Percentiles rank a stretch among this genome's conserved stretches.
Evolutionary conservation across 2,113 vertebrate genomes (phyloP).

Genomic region (Odontophorus gujanensis): DNA sequence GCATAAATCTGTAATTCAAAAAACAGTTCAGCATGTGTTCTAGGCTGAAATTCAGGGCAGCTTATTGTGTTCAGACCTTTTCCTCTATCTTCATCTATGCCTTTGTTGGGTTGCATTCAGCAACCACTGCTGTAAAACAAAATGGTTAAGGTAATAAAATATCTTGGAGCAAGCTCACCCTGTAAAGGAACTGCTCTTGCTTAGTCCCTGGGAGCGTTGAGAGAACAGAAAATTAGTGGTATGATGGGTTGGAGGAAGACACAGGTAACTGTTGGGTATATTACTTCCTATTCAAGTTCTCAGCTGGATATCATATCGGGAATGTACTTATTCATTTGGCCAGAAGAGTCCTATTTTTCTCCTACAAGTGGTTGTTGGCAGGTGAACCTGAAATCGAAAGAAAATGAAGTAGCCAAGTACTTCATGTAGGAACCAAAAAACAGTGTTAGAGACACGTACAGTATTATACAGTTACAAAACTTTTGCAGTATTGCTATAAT

Average conservation of each 20-base stretch:
- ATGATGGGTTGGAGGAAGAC: slow-evolving; percentile 46
- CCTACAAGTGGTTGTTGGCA: slow-evolving; percentile 64
- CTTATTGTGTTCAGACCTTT: not conserved
- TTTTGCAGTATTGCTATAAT: slow-evolving; percentile 17
- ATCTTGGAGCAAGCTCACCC: not conserved
- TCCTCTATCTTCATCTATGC: not conserved
- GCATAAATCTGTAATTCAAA: slow-evolving; percentile 7
- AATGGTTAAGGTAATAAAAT: slow-evolving; percentile 26
- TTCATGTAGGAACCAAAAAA: slow-evolving; percentile 48
- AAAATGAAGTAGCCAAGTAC: slow-evolving; percentile 65
- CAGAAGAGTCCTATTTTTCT: slow-evolving; percentile 9
- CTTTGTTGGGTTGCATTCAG: not conserved
- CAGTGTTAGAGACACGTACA: slow-evolving; percentile 42
- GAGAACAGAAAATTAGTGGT: slow-evolving; percentile 43
- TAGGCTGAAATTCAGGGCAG: slow-evolving; percentile 13
- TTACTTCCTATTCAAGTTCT: slow-evolving; percentile 55
- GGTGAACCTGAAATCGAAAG: slow-evolving; percentile 21
- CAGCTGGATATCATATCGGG: slow-evolving; percentile 50
- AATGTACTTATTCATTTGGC: slow-evolving; percentile 61
- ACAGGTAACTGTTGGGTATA: slow-evolving; percentile 43
- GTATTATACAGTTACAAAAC: not conserved
- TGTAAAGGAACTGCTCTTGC: slow-evolving; percentile 29
- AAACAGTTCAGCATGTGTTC: not conserved
- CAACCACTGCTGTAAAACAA: not conserved
- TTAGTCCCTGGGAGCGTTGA: not conserved